A percentile compares a stretch with the other conserved stretches of the same genome.
phyloP scores from a whole-genome alignment of 2,888 invertebrate genomes.

The Plagodis pulveraria region DNA sequence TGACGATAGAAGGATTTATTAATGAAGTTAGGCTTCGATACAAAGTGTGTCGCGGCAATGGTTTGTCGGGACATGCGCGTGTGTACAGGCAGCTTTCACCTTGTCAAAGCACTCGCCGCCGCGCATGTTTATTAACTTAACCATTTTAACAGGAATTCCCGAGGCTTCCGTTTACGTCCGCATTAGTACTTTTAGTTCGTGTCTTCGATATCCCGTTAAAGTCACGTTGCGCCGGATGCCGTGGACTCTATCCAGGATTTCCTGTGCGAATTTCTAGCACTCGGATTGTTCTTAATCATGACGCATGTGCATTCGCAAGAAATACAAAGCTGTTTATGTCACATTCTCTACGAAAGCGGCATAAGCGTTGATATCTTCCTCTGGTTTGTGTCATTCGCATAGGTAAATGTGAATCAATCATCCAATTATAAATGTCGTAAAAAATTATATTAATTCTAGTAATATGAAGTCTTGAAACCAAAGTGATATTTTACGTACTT shows the following conservation, averaged over 20 bases:
- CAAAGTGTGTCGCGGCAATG: conserved; percentile 38
- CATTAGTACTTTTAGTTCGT: conserved; percentile 60
- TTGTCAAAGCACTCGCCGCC: conserved; percentile 72
- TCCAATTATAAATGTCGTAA: no score
- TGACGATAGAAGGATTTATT: no score
- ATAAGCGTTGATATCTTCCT: no score
- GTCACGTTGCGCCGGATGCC: conserved; percentile 34
- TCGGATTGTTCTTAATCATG: neutral
- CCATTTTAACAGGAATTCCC: conserved; percentile 76
- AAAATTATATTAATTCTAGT: no score
- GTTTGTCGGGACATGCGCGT: conserved; percentile 52
- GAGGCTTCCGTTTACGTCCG: conserved; percentile 65
- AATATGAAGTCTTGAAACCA: no score
- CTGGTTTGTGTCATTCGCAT: no score
- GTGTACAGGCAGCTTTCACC: conserved; percentile 71
- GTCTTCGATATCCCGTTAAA: conserved; percentile 48
- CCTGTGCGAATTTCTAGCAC: conserved; percentile 11
- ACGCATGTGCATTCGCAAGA: neutral
- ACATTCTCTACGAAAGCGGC: no score
- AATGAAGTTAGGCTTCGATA: neutral
- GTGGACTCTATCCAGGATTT: conserved; percentile 12
- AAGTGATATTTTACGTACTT: no score
- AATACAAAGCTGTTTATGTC: neutral
- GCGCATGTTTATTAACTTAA: conserved; percentile 79
- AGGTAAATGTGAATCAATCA: no score